These are phyloP conservation scores for Rhinoptilus africanus DNA, from an alignment of 2,113 vertebrate genomes.

Conservation along the genomic window DNA sequence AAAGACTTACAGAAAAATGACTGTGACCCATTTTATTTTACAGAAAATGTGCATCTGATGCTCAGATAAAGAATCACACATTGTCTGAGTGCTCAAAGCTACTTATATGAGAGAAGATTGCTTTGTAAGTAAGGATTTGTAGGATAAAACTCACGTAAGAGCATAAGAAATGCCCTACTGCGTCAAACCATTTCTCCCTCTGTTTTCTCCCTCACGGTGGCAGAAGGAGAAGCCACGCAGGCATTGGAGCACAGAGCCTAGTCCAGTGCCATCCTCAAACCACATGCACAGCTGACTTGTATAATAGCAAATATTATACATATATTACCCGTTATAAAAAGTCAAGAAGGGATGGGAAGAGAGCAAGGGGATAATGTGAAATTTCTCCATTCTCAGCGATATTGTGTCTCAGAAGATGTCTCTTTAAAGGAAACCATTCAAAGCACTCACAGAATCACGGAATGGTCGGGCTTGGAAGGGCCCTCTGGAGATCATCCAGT, in stretches of 20 bases:
- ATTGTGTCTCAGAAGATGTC: not conserved
- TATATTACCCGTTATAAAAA: not conserved
- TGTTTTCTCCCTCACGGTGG: not conserved
- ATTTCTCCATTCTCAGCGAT: not conserved
- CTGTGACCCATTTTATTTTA: slow-evolving; percentile 8
- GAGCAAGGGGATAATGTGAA: not conserved
- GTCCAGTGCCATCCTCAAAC: not conserved
- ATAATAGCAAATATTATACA: no score
- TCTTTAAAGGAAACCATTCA: not conserved
- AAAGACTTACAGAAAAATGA: not conserved
- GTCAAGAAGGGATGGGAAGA: not conserved
- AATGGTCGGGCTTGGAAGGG: not conserved
- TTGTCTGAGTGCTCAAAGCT: slow-evolving; percentile 13
- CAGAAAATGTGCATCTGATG: not conserved
- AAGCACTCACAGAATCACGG: not conserved
- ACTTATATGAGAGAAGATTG: not conserved
- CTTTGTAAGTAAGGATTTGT: slow-evolving; percentile 17
- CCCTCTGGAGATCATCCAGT: not conserved
- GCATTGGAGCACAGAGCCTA: not conserved
- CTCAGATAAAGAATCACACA: not conserved
- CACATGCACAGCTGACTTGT: not conserved
- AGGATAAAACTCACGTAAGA: not conserved
- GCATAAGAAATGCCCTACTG: not conserved
- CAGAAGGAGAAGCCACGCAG: not conserved
- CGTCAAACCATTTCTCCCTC: fast-evolving